Conservation (phyloP, 2,797 vertebrate species). For the Sebastes umbrosus region DNA sequence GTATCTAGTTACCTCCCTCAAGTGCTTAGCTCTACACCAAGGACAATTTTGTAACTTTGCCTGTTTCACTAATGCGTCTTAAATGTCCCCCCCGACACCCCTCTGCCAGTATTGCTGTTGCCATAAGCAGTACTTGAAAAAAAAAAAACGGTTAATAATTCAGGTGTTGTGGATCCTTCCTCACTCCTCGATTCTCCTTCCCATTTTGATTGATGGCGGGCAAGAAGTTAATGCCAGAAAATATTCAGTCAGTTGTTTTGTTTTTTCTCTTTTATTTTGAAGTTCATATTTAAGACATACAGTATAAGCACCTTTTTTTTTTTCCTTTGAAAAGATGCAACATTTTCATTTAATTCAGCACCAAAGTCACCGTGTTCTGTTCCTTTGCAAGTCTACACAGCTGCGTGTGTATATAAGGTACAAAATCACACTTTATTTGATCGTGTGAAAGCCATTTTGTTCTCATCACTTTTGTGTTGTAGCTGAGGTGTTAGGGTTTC, state of each 20-base stretch:
- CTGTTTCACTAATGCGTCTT: constrained; percentile 65
- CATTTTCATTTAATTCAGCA: constrained; percentile 57
- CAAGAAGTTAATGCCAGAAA: constrained; percentile 42
- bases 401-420: constrained; percentile 81
- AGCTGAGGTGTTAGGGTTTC: constrained; percentile 42
- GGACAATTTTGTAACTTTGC: constrained; percentile 54
- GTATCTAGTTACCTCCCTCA: constrained; percentile 57
- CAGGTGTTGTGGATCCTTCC: constrained; percentile 37
- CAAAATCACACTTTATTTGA: constrained; percentile 55
- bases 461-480: constrained; percentile 55
- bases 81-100: constrained; percentile 12
- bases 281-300: constrained; percentile 39
- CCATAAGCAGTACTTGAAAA: constrained; percentile 40
- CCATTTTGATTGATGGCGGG: constrained; percentile 22
- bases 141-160: constrained; percentile 32
- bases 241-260: constrained; percentile 24
- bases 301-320: constrained; percentile 59
- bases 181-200: constrained; percentile 32
- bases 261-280: not conserved
- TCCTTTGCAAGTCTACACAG: constrained; percentile 60
- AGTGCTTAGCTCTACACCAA: constrained; percentile 61
- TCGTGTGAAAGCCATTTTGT: constrained; percentile 55
- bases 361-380: constrained; percentile 72
- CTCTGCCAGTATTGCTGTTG: constrained; percentile 30
- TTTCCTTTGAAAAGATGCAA: constrained; percentile 50